Evolutionary conservation across 2,888 invertebrate genomes (phyloP).

Genomic region (Volucella bombylans): DNA sequence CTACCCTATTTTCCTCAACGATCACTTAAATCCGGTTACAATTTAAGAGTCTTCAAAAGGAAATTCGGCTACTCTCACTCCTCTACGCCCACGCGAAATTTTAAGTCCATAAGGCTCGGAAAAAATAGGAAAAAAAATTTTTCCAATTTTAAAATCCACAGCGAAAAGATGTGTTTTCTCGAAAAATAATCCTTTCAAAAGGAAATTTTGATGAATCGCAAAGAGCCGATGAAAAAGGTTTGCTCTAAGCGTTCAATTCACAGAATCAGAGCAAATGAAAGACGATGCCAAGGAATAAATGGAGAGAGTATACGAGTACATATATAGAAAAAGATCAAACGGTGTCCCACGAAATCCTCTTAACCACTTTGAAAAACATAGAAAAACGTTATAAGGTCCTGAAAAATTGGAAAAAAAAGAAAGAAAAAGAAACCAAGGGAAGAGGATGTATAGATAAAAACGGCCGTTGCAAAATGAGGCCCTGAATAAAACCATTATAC

Average conservation of each 20-base stretch:
- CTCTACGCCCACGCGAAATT: neutral
- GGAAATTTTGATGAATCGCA: slow-evolving; percentile 27
- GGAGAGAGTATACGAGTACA: too few species aligned
- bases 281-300: neutral
- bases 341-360: slow-evolving; percentile 21
- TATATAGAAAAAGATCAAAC: neutral
- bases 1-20: too few species aligned
- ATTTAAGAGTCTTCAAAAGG: too few species aligned
- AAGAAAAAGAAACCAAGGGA: neutral
- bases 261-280: too few species aligned
- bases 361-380: slow-evolving; percentile 21
- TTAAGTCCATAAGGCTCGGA: slow-evolving; percentile 4
- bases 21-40: too few species aligned
- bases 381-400: slow-evolving; percentile 9
- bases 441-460: too few species aligned
- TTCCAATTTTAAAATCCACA: slow-evolving; percentile 4
- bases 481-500: too few species aligned
- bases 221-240: neutral
- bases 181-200: slow-evolving; percentile 22
- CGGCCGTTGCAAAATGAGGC: too few species aligned
- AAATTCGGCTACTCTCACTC: too few species aligned
- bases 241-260: slow-evolving; percentile 8
- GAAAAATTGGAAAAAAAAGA: neutral
- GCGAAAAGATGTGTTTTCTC: neutral
- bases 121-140: neutral